Evolutionary conservation across 2,888 invertebrate genomes (phyloP).

Genomic region (Himalopsyche japonica): DNA sequence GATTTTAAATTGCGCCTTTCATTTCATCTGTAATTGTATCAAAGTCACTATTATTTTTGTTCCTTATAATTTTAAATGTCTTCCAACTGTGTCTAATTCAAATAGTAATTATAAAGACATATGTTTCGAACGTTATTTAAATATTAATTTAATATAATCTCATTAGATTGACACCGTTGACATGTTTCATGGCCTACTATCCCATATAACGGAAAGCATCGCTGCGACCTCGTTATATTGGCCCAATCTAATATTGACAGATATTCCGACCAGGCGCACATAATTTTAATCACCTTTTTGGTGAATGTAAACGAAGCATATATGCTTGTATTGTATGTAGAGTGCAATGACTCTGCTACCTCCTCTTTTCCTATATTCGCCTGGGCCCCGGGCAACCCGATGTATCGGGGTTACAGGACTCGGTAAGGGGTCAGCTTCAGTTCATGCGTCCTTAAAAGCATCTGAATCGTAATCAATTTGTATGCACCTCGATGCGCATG

Average conservation of each 20-base stretch:
- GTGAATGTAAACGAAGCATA: not conserved
- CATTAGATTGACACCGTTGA: not conserved
- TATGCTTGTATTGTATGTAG: not conserved
- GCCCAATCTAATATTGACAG: not conserved
- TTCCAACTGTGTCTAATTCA: too few relatives aligned
- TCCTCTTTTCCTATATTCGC: not conserved
- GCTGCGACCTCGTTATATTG: constrained; percentile 6
- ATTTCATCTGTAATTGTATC: too few relatives aligned
- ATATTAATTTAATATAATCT: too few relatives aligned
- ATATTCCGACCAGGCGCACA: not conserved
- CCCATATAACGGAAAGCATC: constrained; percentile 5
- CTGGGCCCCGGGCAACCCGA: not conserved
- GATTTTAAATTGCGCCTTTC: too few relatives aligned
- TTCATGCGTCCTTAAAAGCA: not conserved
- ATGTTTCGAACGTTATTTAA: too few relatives aligned
- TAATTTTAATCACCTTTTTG: not conserved
- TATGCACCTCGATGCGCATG: not conserved
- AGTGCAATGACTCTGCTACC: constrained; percentile 27
- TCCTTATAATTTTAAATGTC: too few relatives aligned
- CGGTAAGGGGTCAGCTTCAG: not conserved
- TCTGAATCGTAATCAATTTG: not conserved
- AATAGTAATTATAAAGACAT: too few relatives aligned
- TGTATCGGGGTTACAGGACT: constrained; percentile 3
- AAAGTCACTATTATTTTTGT: too few relatives aligned
- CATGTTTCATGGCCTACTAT: constrained; percentile 7